phyloP scores from a whole-genome alignment of 2,797 vertebrate genomes.

The Adrianichthys oophorus region DNA sequence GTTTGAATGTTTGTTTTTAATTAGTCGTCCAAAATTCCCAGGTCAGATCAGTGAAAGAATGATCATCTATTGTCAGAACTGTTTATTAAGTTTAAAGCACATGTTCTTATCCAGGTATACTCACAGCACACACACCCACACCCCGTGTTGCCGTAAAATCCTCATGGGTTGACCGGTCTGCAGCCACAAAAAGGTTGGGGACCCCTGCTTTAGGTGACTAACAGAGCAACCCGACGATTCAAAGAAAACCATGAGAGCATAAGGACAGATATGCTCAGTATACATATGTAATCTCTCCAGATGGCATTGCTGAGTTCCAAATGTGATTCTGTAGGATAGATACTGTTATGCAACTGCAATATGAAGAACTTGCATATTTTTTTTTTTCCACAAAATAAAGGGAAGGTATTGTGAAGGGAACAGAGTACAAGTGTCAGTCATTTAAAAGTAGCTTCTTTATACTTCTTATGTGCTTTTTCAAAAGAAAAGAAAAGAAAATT shows the following conservation, averaged over 20 bases:
- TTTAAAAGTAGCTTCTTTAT: conserved; percentile 34
- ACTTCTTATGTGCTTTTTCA: conserved; percentile 31
- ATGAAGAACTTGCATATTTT: conserved; percentile 54
- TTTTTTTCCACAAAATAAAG: conserved; percentile 50
- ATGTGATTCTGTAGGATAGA: conserved; percentile 45
- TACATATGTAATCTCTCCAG: conserved; percentile 38
- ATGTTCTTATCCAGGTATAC: no score
- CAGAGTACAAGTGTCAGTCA: conserved; percentile 6
- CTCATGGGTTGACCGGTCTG: no score
- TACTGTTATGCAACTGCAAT: conserved; percentile 50
- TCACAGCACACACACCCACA: no score
- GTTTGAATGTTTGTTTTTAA: no score
- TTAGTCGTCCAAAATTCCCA: no score
- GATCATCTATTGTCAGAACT: no score
- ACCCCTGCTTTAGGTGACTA: conserved; percentile 41
- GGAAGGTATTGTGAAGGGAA: conserved; percentile 29
- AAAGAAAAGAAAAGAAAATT: conserved; percentile 4
- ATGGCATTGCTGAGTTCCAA: conserved; percentile 42
- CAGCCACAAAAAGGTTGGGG: no score
- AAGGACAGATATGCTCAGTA: conserved; percentile 58
- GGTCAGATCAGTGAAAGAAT: no score
- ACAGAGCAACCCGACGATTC: conserved; percentile 52
- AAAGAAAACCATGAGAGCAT: conserved; percentile 54
- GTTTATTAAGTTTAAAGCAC: no score
- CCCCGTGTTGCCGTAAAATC: no score